Evolutionary conservation across 2,113 vertebrate species (phyloP), one percentile per base, ranked within the genome.

Genomic region (Narcine bancroftii): DNA sequence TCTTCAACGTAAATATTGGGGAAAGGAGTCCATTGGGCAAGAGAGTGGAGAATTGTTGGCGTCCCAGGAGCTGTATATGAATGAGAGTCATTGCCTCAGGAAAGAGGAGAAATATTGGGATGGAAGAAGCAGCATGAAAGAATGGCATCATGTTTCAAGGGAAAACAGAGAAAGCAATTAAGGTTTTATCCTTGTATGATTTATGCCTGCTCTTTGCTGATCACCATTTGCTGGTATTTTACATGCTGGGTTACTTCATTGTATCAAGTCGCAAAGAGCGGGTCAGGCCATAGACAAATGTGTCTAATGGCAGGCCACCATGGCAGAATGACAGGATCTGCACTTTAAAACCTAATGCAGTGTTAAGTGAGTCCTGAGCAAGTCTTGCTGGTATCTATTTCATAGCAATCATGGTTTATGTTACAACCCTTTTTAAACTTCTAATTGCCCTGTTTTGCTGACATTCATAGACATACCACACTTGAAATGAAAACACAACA

Each of bases 401-500:
- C 96, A 95, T 95, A 95, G 94, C 95, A 96, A 96, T 95, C 95
- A 96, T 96, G 96, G 96, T 96, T 97, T 96, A 96, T 96, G 96
- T 97, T 97, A 97, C 97, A 96, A 94, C 93, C 94, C 95, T 96
- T 96, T 96, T 96, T 96, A 97, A 96, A 96, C 96, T 96, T 95
- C 96, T 97, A 97, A 97, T 97, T 97, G 96, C 96, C 95, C 94
- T 94, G 94, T 95, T 95, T 95, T 95, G 94, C 95, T 96, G 96
- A 97, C 96, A 96, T 97, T 97, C 97, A 96, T 96, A 96, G 96
- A 96, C 96, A 96, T 96, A 95, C 95, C 94, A 50, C 93, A 94
- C 95, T 96, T 96, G 95, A 96, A 97, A 96, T 95, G 96, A 96
- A 97, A 97, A 96, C 96, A 96, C 95, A 96, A 96, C 95, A 95